Base-by-base conservation (phyloP, 2,113 vertebrate species). In the Motacilla tschutschensis region DNA sequence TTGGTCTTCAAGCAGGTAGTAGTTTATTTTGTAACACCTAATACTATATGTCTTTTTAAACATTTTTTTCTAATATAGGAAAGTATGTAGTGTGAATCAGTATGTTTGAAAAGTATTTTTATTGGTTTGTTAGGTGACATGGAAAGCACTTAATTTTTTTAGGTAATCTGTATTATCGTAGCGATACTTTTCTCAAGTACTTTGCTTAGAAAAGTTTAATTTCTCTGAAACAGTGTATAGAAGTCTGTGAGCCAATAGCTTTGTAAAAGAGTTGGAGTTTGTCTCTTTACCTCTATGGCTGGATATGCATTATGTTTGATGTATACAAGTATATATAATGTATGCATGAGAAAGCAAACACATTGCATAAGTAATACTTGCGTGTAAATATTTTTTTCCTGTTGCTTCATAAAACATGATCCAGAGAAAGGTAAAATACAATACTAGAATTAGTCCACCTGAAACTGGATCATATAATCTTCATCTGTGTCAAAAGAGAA, bases 1-100 rank as follows among this genome's bases (percentile, higher is more conserved):
- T 98, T 85, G 97, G 98, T 83, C 97, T 99, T 92, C 98, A 98
- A 87, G 98, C 97, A 92, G 98, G 98, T 99, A 79, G 72, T 69
- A 57, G 14, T 87, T 85, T n/a, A 46, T 78, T 71, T 54, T 92
- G 66, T 79, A 77, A 83, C 40, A 31, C 3, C 8, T 44, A 59
- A 28, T 70, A 40, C 16, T 84, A 5, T 57, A 28, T 78, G 67
- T 60, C 1, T 44, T 87, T 76, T 74, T 25, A 65, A 75, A 33
- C 17, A 20, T 14, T n/a, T n/a, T 33, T 54, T 80, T 60, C 20
- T 89, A 7, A 35, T 54, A 14, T 9, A 13, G 33, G 24, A 16
- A 74, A 50, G 29, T 31, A 20, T 36, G 20, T 44, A 25, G 7
- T 31, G 10, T 67, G 58, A 69, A 8, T 83, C n/a, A 29, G 1